Evolutionary conservation across 2,797 vertebrate species (phyloP).

Genomic region (Acrossocheilus wenchowensis): DNA sequence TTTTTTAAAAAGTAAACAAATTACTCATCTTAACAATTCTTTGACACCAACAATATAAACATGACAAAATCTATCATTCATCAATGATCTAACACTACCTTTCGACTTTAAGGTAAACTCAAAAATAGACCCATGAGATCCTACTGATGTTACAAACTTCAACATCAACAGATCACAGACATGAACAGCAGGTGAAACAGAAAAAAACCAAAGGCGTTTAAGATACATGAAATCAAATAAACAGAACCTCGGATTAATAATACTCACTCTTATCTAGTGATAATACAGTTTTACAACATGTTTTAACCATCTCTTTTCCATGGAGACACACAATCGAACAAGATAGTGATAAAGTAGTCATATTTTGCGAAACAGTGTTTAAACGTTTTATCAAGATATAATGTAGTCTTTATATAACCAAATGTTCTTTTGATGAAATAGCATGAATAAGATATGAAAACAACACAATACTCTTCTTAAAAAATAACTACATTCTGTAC

Average conservation of each 20-base stretch:
- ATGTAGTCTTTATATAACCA: constrained; percentile 39
- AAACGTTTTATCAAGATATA: constrained; percentile 39
- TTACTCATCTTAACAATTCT: not conserved
- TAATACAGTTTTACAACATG: constrained; percentile 28
- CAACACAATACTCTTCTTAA: constrained; percentile 44
- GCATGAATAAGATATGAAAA: constrained; percentile 53
- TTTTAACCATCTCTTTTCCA: constrained; percentile 20
- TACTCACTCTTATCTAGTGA: constrained; percentile 16
- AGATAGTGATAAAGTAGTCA: constrained; percentile 29
- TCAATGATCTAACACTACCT: not conserved
- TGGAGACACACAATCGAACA: not conserved
- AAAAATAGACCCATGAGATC: constrained; percentile 20
- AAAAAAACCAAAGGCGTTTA: constrained; percentile 1
- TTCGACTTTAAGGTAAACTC: constrained; percentile 1
- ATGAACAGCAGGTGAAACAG: not conserved
- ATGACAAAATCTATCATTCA: constrained; percentile 20
- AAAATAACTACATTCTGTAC: constrained; percentile 29
- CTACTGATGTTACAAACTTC: not conserved
- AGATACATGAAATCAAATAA: constrained; percentile 5
- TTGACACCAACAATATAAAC: constrained; percentile 16
- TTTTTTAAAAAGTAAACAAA: not conserved
- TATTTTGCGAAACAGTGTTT: constrained; percentile 32
- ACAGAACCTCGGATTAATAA: constrained; percentile 10
- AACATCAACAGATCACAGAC: not conserved
- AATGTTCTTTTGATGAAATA: constrained; percentile 41